Evolutionary conservation across 2,888 invertebrate species (phyloP).

Genomic region (Capitulum mitella): DNA sequence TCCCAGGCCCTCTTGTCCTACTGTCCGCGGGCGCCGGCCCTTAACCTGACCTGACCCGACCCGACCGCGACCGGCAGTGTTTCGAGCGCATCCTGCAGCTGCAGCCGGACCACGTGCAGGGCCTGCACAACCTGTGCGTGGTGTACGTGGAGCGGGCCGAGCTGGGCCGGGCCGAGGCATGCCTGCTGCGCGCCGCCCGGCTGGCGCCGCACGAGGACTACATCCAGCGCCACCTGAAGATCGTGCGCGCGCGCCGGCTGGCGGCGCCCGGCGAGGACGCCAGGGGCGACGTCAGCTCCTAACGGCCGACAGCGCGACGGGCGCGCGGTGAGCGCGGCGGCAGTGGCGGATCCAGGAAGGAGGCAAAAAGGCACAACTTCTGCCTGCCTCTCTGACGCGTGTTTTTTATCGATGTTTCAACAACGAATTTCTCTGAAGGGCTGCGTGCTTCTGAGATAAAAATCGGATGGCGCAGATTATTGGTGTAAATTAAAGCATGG

Average conservation of each 20-base stretch:
- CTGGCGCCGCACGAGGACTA: slow-evolving; percentile 87
- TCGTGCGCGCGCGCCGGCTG: slow-evolving; percentile 54
- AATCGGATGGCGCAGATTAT: too few relatives aligned
- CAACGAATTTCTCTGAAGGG: too few relatives aligned
- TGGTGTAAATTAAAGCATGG: too few relatives aligned
- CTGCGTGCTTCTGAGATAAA: too few relatives aligned
- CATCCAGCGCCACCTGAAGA: slow-evolving; percentile 78
- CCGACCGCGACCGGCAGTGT: slow-evolving; percentile 58
- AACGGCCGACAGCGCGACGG: not conserved
- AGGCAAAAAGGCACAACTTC: too few relatives aligned
- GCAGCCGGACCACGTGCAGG: slow-evolving; percentile 87
- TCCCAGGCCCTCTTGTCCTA: too few relatives aligned
- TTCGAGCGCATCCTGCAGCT: slow-evolving; percentile 80
- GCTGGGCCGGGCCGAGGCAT: slow-evolving; percentile 70
- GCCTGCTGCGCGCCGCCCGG: slow-evolving; percentile 68
- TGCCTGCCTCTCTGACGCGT: too few relatives aligned
- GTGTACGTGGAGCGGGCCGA: slow-evolving; percentile 88
- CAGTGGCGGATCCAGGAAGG: not conserved
- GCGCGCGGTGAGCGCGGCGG: not conserved
- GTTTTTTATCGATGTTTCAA: too few relatives aligned
- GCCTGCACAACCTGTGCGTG: slow-evolving; percentile 90
- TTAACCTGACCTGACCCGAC: too few relatives aligned
- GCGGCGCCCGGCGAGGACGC: not conserved
- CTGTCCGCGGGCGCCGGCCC: too few relatives aligned
- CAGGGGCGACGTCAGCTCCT: too few relatives aligned